Evolutionary conservation across 1,140 invertebrate species (phyloP).

Genomic region (Carposina sasakii): DNA sequence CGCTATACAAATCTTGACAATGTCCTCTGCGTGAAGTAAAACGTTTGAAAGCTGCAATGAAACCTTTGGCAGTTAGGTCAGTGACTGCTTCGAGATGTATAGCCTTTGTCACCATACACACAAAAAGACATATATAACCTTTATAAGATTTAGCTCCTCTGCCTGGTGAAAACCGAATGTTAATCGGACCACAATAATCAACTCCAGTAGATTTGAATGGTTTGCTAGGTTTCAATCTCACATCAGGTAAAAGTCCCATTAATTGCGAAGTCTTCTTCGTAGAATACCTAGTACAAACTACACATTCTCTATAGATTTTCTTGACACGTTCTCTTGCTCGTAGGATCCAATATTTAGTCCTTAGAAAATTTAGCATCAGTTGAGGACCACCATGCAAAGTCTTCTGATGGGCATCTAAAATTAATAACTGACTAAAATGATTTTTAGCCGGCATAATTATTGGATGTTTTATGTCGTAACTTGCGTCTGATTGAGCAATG

Average conservation of each 20-base stretch:
- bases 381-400: conserved; percentile 33
- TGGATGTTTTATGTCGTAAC: conserved; percentile 8
- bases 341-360: conserved; percentile 34
- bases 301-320: conserved; percentile 23
- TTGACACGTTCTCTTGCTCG: conserved; percentile 16
- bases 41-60: conserved; percentile 34
- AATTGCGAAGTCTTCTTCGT: conserved; percentile 10
- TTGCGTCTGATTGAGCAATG: neutral
- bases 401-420: conserved; percentile 23
- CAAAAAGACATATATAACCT: conserved; percentile 15
- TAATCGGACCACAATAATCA: conserved; percentile 38
- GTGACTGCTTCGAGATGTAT: conserved; percentile 21
- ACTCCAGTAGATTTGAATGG: conserved; percentile 34
- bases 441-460: conserved; percentile 11
- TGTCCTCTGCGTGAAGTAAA: conserved; percentile 36
- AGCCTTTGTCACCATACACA: conserved; percentile 14
- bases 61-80: conserved; percentile 28
- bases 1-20: conserved; percentile 23
- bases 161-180: conserved; percentile 9
- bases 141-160: conserved; percentile 9
- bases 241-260: conserved; percentile 33
- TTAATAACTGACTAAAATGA: conserved; percentile 13
- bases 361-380: conserved; percentile 23
- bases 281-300: conserved; percentile 20
- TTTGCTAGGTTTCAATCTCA: conserved; percentile 20